phyloP scores from a whole-genome alignment of 1,140 invertebrate genomes.

The Anastrepha ludens region DNA sequence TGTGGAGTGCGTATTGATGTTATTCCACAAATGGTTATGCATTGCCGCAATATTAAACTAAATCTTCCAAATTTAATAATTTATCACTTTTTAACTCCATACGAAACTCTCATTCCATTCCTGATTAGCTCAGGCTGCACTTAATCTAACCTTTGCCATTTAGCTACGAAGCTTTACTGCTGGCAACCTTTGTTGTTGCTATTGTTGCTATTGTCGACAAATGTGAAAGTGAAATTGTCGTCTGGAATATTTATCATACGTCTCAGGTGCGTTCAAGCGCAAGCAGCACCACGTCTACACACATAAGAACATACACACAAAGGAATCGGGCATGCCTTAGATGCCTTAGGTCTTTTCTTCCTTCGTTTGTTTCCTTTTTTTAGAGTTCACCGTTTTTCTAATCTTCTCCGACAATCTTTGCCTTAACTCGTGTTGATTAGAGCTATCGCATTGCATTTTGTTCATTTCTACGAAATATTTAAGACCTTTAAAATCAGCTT shows the following conservation, averaged over 20 bases:
- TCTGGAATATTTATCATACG: background rate
- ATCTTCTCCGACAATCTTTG: background rate
- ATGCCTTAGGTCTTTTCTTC: background rate
- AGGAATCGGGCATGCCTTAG: background rate
- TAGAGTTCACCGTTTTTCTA: background rate
- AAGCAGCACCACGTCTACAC: background rate
- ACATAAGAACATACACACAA: background rate
- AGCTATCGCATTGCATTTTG: background rate
- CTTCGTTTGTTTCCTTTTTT: background rate
- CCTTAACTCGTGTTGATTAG: background rate
- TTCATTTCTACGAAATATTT: background rate
- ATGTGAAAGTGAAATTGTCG: background rate
- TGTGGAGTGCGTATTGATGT: too few relatives aligned
- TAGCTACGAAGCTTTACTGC: background rate
- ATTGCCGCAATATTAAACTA: too few relatives aligned
- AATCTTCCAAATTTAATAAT: too few relatives aligned
- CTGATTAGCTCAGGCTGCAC: too few relatives aligned
- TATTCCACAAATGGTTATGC: too few relatives aligned
- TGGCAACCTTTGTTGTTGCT: background rate
- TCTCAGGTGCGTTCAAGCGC: background rate
- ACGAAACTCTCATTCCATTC: too few relatives aligned
- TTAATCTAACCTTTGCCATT: background rate
- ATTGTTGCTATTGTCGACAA: background rate
- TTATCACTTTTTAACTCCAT: too few relatives aligned
- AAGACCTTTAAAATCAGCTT: too few relatives aligned